Evolutionary conservation across 1,140 invertebrate genomes (phyloP).

Genomic region (Aporrectodea caliginosa): DNA sequence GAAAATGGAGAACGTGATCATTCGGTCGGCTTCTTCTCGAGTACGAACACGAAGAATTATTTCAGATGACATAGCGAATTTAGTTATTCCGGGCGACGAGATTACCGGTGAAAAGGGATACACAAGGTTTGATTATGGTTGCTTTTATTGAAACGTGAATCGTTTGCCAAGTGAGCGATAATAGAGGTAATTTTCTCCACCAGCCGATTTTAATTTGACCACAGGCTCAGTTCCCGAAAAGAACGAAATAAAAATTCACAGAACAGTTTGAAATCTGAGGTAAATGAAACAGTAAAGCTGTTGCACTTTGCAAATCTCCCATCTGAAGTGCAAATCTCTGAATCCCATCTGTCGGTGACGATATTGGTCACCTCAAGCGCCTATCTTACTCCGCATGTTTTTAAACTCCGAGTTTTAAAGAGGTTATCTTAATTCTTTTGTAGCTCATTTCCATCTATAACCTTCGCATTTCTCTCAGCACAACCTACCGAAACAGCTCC

Average conservation of each 20-base stretch:
- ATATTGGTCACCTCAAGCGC: too few relatives aligned
- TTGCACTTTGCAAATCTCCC: too few relatives aligned
- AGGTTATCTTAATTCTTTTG: too few relatives aligned
- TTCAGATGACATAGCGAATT: neutral
- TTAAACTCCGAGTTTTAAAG: too few relatives aligned
- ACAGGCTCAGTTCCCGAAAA: neutral
- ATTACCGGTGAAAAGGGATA: neutral
- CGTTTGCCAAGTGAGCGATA: neutral
- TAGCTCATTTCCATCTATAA: too few relatives aligned
- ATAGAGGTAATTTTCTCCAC: neutral
- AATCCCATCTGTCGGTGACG: too few relatives aligned
- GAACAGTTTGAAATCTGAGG: neutral
- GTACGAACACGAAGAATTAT: neutral
- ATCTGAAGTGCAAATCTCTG: too few relatives aligned
- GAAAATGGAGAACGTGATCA: neutral
- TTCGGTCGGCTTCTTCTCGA: neutral
- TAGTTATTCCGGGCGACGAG: neutral
- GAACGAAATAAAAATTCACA: too few relatives aligned
- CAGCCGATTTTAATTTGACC: neutral
- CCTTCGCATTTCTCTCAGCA: too few relatives aligned
- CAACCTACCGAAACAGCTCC: too few relatives aligned
- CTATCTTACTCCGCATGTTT: too few relatives aligned
- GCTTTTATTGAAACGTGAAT: neutral
- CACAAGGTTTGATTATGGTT: neutral
- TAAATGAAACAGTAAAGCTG: neutral